Percentiles rank a stretch among this genome's conserved stretches.
Conservation (phyloP, 2,888 invertebrate genomes). For the Pyrgus malvae region DNA sequence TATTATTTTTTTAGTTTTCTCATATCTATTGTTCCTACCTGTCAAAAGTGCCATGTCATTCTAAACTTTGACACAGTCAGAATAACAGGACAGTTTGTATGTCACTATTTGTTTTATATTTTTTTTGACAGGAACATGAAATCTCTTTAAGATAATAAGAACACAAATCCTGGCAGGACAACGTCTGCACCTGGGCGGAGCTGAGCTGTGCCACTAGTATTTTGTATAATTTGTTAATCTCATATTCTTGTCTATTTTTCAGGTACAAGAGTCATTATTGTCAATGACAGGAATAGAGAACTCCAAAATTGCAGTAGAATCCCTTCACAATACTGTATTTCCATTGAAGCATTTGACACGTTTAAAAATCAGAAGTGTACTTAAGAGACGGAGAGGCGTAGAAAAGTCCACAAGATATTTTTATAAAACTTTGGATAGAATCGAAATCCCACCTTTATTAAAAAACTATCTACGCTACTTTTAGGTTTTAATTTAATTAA, state of each 20-base stretch:
- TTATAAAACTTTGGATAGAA: constrained; percentile 45
- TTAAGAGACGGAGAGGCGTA: constrained; percentile 38
- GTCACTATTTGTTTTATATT: no score
- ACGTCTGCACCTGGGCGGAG: no score
- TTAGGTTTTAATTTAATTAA: not conserved
- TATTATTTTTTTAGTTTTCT: no score
- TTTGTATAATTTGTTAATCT: no score
- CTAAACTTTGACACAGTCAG: no score
- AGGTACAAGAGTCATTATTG: constrained; percentile 57
- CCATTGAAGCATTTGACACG: constrained; percentile 63
- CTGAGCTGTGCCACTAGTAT: no score
- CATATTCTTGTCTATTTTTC: constrained; percentile 39
- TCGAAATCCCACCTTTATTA: constrained; percentile 54
- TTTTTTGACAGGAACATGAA: no score
- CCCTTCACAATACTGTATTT: constrained; percentile 44
- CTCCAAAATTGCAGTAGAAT: constrained; percentile 42
- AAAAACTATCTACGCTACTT: constrained; percentile 58
- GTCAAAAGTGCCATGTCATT: no score
- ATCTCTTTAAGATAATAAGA: no score
- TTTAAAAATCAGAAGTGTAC: constrained; percentile 49
- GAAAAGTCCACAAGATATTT: constrained; percentile 51
- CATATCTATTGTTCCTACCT: no score
- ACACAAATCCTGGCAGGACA: no score
- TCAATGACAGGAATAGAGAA: constrained; percentile 49
- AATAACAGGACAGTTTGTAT: no score